phyloP scores from a whole-genome alignment of 2,797 vertebrate species.

The Champsocephalus gunnari region DNA sequence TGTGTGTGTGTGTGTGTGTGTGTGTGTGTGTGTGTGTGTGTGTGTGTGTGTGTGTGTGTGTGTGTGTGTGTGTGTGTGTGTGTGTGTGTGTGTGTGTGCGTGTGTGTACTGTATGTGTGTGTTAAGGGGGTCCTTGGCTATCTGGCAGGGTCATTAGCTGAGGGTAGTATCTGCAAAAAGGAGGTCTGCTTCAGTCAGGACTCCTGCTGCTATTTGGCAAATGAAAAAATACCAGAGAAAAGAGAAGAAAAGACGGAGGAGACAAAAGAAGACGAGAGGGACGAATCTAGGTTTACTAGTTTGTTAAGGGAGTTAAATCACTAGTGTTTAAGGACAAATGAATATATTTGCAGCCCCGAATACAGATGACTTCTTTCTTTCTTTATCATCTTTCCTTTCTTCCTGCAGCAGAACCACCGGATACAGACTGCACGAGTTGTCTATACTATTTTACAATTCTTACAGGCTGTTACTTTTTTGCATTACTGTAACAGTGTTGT shows the following conservation, averaged over 20 bases:
- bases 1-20: slow-evolving; percentile 4
- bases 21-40: background rate
- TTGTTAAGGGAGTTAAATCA: background rate
- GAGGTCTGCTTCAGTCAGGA: slow-evolving; percentile 19
- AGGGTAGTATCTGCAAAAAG: slow-evolving; percentile 24
- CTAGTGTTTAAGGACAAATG: background rate
- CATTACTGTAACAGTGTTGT: too few species aligned
- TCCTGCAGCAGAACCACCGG: too few species aligned
- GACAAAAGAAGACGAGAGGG: background rate
- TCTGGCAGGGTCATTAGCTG: slow-evolving; percentile 38
- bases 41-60: background rate
- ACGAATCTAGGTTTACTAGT: background rate
- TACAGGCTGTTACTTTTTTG: too few species aligned
- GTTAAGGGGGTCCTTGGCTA: slow-evolving; percentile 14
- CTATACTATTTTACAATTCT: too few species aligned
- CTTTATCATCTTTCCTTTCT: too few species aligned
- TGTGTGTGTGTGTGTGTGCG: background rate
- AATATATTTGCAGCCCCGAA: background rate
- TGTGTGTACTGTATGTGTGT: background rate
- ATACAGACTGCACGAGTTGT: too few species aligned
- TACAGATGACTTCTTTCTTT: background rate
- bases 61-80: background rate
- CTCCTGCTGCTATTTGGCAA: slow-evolving; percentile 16
- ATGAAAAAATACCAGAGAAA: background rate
- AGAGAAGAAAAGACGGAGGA: background rate